phyloP scores from a whole-genome alignment of 1,140 invertebrate species.

The Bombus soroeensis region DNA sequence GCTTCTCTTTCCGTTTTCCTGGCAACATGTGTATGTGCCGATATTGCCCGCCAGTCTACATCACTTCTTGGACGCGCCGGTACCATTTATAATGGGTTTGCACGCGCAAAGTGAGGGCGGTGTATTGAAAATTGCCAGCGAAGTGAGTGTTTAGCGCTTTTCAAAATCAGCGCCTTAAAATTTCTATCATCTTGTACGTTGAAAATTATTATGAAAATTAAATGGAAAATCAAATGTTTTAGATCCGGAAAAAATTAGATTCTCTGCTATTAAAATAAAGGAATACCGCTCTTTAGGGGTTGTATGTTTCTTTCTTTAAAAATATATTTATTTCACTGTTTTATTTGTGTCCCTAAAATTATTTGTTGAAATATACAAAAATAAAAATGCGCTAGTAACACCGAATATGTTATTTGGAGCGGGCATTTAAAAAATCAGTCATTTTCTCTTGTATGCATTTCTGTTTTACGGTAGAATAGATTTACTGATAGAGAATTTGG shows the following conservation, averaged over 20 bases:
- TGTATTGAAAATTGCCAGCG: conserved; percentile 85
- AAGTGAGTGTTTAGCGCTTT: conserved; percentile 78
- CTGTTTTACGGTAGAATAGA: no score
- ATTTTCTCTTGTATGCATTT: no score
- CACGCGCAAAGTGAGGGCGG: conserved; percentile 84
- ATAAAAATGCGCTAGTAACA: no score
- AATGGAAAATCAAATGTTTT: neutral
- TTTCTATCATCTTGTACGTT: neutral
- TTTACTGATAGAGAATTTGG: neutral
- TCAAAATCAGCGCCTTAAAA: neutral
- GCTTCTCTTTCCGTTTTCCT: conserved; percentile 96
- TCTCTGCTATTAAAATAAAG: neutral
- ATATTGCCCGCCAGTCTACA: conserved; percentile 97
- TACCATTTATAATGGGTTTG: conserved; percentile 99
- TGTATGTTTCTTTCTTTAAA: neutral
- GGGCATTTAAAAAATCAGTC: no score
- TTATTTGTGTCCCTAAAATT: neutral
- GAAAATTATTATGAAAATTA: no score
- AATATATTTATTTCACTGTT: neutral
- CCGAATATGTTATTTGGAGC: no score
- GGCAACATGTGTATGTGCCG: conserved; percentile 99
- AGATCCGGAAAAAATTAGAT: neutral
- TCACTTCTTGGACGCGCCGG: conserved; percentile 99
- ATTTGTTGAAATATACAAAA: no score
- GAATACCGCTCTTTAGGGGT: neutral